Conservation (phyloP, 2,797 vertebrate species). For the Spinibarbus caldwelli region DNA sequence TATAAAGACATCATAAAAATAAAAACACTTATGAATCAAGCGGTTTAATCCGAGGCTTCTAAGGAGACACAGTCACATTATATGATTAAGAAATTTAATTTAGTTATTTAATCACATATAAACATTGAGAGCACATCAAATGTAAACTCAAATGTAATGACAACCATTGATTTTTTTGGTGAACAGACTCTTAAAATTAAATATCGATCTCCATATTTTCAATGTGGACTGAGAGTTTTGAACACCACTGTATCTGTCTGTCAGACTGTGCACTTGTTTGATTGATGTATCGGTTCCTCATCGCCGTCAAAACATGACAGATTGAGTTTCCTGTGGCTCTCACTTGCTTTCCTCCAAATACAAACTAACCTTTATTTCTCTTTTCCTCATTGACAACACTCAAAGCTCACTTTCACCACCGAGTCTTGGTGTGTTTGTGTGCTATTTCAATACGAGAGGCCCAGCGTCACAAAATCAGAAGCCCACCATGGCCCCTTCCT, state of each 20-base stretch:
- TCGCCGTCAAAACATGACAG: neutral
- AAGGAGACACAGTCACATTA: neutral
- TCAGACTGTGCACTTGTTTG: neutral
- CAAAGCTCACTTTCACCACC: constrained; percentile 19
- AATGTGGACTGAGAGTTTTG: neutral
- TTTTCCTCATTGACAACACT: neutral
- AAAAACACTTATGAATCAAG: too few species aligned
- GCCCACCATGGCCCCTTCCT: neutral
- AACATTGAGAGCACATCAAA: neutral
- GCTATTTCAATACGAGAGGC: constrained; percentile 7
- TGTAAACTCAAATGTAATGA: neutral
- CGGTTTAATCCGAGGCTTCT: neutral
- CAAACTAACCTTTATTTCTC: constrained; percentile 30
- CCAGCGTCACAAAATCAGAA: neutral
- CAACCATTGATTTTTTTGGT: neutral
- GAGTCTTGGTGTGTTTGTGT: constrained; percentile 7
- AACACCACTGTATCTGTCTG: neutral
- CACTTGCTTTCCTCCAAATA: constrained; percentile 7
- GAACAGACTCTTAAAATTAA: neutral
- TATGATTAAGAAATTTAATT: neutral
- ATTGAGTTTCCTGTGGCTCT: constrained; percentile 4
- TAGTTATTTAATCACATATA: neutral
- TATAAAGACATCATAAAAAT: neutral
- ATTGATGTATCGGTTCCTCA: neutral
- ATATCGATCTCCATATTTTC: neutral